Conservation (phyloP, 2,888 invertebrate genomes). For the Oasisia sp. region DNA sequence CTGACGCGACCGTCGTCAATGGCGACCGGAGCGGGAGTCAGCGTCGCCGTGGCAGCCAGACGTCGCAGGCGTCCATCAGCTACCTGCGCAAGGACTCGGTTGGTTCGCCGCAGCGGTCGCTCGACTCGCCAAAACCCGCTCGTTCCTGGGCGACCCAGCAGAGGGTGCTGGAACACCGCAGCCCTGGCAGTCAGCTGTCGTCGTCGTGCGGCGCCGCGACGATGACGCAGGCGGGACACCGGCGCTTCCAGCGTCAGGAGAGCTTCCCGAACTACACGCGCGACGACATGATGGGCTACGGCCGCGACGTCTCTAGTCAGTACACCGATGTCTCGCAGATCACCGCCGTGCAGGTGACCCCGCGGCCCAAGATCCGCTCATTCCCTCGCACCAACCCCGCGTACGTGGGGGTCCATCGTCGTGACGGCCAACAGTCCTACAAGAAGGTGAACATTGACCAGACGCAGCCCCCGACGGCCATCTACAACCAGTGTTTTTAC, state of each 20-base stretch:
- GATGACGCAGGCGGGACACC: conserved; percentile 7
- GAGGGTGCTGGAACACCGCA: conserved; percentile 33
- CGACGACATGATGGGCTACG: conserved; percentile 34
- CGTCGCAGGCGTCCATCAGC: conserved; percentile 51
- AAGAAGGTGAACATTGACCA: conserved; percentile 50
- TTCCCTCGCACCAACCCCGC: conserved; percentile 65
- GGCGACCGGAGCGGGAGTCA: conserved; percentile 26
- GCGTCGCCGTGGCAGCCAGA: conserved; percentile 52
- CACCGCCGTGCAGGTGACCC: conserved; percentile 46
- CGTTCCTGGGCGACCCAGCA: conserved; percentile 36
- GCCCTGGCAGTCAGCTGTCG: conserved; percentile 32
- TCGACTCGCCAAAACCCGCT: conserved; percentile 38
- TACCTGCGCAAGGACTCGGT: conserved; percentile 57
- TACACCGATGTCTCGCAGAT: conserved; percentile 46
- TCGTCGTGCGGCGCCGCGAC: neutral
- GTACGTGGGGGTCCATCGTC: conserved; percentile 58
- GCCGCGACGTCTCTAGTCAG: conserved; percentile 31
- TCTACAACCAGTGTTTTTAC: conserved; percentile 41
- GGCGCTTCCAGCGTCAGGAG: conserved; percentile 32
- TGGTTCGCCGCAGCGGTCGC: conserved; percentile 41
- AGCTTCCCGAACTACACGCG: conserved; percentile 33
- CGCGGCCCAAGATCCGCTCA: conserved; percentile 56
- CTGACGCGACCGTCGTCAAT: conserved; percentile 17
- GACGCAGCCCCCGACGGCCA: conserved; percentile 38
- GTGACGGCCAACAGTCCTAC: conserved; percentile 49